These are phyloP conservation scores for Hippasteria phrygiana DNA, from an alignment of 53 echinoderm and acorn worm genomes.

Conservation along the genomic window DNA sequence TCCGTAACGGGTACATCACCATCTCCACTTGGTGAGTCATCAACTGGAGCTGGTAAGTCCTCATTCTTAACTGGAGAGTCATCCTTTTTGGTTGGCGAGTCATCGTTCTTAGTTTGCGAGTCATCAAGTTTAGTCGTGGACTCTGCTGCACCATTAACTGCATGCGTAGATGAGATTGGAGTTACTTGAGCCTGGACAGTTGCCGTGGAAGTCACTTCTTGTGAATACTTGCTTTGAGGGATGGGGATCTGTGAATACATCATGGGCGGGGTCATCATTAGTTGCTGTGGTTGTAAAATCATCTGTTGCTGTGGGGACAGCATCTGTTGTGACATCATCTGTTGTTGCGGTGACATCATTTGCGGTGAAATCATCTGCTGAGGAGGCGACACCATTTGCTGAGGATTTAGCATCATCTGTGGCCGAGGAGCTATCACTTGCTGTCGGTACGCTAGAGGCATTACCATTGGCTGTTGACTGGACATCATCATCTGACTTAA, in stretches of 20 bases:
- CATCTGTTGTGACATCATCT: constrained; percentile 51
- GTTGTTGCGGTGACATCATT: constrained; percentile 67
- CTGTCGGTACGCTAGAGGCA: constrained; percentile 35
- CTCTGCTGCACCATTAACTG: constrained; percentile 14
- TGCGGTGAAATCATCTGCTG: constrained; percentile 36
- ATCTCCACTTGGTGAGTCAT: neutral
- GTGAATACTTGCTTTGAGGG: neutral
- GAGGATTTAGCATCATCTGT: constrained; percentile 70
- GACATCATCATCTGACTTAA: constrained; percentile 49
- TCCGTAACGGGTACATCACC: neutral
- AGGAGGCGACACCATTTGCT: constrained; percentile 46
- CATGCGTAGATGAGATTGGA: constrained; percentile 51
- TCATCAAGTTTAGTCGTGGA: neutral
- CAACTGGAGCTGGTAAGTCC: neutral
- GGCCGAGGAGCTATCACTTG: constrained; percentile 71
- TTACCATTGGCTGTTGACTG: constrained; percentile 39
- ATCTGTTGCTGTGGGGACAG: constrained; percentile 60
- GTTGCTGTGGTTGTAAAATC: constrained; percentile 50
- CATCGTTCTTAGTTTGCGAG: neutral
- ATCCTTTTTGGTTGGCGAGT: neutral
- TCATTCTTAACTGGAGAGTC: neutral
- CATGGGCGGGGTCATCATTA: constrained; percentile 67
- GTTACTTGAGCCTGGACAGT: constrained; percentile 54
- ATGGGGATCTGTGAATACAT: constrained; percentile 55
- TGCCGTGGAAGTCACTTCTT: constrained; percentile 4